Evolutionary conservation across 2,113 vertebrate species (phyloP).

Genomic region (Neolamprologus variostigma): DNA sequence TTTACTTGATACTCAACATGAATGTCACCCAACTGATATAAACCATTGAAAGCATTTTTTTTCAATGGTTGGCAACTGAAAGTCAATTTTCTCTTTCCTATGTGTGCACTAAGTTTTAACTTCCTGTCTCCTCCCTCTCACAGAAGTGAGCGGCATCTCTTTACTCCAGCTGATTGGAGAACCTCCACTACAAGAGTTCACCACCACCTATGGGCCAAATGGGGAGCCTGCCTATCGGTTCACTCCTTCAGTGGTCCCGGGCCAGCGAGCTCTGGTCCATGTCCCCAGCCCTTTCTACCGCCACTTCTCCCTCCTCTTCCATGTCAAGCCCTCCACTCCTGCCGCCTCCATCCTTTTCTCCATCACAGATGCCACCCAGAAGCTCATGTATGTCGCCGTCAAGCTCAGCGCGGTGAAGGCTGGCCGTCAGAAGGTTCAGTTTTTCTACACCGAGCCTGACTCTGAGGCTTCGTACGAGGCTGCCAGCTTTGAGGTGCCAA

Average conservation of each 20-base stretch:
- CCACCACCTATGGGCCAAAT: conserved; percentile 55
- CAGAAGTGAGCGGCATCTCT: conserved; percentile 74
- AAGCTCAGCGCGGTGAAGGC: conserved; percentile 73
- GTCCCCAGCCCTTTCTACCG: conserved; percentile 79
- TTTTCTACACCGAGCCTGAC: conserved; percentile 85
- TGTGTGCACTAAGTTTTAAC: not conserved
- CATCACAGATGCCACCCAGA: conserved; percentile 77
- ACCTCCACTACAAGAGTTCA: conserved; percentile 64
- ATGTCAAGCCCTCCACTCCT: conserved; percentile 70
- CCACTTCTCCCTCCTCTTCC: conserved; percentile 85
- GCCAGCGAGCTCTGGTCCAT: conserved; percentile 76
- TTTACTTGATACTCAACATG: not conserved
- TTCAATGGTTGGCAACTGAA: not conserved
- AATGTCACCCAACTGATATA: not conserved
- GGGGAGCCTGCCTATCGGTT: conserved; percentile 73
- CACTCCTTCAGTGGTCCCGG: conserved; percentile 47
- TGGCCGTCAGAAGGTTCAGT: conserved; percentile 70
- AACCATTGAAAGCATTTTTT: not conserved
- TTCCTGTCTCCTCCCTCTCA: not conserved
- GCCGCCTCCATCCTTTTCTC: conserved; percentile 78
- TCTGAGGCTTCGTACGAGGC: conserved; percentile 66
- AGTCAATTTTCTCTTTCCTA: not conserved
- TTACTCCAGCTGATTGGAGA: conserved; percentile 85
- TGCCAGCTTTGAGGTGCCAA: conserved; percentile 75
- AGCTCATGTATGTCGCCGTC: conserved; percentile 77